Evolutionary conservation across 2,797 vertebrate genomes (phyloP).

Genomic region (Chrosomus eos): DNA sequence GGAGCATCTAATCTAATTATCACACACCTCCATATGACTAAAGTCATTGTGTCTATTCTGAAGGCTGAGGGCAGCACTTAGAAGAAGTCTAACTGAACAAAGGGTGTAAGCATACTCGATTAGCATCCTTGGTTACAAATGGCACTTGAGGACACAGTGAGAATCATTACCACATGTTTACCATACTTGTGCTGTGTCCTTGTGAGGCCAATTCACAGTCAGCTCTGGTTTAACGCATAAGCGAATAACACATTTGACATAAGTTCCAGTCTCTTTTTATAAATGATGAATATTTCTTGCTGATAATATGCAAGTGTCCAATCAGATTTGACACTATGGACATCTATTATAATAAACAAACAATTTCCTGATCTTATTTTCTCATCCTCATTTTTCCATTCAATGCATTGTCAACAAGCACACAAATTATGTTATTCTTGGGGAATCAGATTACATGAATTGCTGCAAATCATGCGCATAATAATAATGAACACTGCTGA

Average conservation of each 20-base stretch:
- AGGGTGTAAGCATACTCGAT: slow-evolving; percentile 38
- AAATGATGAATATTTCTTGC: neutral
- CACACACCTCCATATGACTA: slow-evolving; percentile 45
- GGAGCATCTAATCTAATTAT: slow-evolving; percentile 58
- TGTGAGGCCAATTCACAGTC: neutral
- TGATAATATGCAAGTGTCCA: neutral
- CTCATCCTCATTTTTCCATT: slow-evolving; percentile 18
- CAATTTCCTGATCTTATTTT: slow-evolving; percentile 40
- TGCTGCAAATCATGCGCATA: neutral
- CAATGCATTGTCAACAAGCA: slow-evolving; percentile 32
- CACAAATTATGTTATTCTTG: slow-evolving; percentile 31
- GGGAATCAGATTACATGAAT: slow-evolving; percentile 32
- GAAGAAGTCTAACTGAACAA: slow-evolving; percentile 26
- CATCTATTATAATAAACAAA: slow-evolving; percentile 15
- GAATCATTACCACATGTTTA: slow-evolving; percentile 20
- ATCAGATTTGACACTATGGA: neutral
- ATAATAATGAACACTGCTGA: neutral
- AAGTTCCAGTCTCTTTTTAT: neutral
- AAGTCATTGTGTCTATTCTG: slow-evolving; percentile 44
- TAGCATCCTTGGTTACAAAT: slow-evolving; percentile 43
- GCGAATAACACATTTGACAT: neutral
- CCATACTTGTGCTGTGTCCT: slow-evolving; percentile 11
- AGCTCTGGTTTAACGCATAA: neutral
- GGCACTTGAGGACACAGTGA: slow-evolving; percentile 1
- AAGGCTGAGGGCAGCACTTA: slow-evolving; percentile 40